Base-by-base conservation (phyloP, 53 echinoderm and acorn worm species). In the Echinarachnius parma region DNA sequence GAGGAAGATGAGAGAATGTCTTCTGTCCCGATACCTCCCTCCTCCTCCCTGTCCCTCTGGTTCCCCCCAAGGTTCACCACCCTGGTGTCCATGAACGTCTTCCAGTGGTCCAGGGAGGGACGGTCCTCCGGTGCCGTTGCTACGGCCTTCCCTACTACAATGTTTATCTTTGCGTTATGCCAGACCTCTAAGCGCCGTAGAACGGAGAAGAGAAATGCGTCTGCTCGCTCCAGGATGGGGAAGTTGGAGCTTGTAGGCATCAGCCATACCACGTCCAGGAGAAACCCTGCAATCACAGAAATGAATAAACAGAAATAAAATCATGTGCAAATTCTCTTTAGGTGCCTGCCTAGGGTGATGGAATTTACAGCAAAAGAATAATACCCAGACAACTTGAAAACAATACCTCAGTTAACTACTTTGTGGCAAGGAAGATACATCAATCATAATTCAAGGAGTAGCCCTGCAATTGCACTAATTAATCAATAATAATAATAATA, bases 211-310 rank as follows among this genome's bases (percentile, higher is more conserved):
- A 72, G 55, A 18, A 56, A 72, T 4, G 57, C 74, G 19, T 56
- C 74, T 0, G 35, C 19, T 4, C 56, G 35, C 18, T 72, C 74
- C 4, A 72, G 74, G 57, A 72, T 37, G 39, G 74, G 71, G 57
- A 39, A 72, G 58, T 72, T 57, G 3, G 74, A 37, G 20, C 27
- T 72, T 44, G 74, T 57, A 7, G 71, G 74, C 74, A 72, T 72
- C 22, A 56, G 57, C 74, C 74, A 72, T 24, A 72, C 27, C 5
- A 72, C 74, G 56, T 72, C 74, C 26, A 72, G 30, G 55, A 72
- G 57, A 28, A 32, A 72, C 2, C 74, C 74, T 72, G 13, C 20
- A n/a, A n/a, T n/a, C n/a, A n/a, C n/a, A 18, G n/a, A 34, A 8
- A 22, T 25, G 5, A 8, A 8, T 34, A 18, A 8, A 34, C 3